A percentile compares a stretch with the other conserved stretches of the same genome.
phyloP scores from a whole-genome alignment of 2,113 vertebrate species.

The Caloenas nicobarica region DNA sequence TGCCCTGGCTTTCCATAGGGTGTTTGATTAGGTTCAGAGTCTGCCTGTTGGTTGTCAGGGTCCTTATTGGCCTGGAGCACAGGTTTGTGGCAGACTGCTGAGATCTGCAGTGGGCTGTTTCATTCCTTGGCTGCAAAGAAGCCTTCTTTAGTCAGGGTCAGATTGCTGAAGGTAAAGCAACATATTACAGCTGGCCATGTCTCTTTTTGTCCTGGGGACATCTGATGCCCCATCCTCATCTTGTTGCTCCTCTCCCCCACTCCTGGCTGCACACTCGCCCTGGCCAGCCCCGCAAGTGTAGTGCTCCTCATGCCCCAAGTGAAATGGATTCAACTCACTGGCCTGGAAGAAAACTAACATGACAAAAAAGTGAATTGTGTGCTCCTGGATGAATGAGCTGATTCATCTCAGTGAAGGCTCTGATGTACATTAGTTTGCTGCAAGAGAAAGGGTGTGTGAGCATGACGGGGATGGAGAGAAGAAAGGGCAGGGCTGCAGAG shows the following conservation, averaged over 20 bases:
- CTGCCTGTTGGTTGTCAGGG: neutral
- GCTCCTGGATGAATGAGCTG: slow-evolving; percentile 44
- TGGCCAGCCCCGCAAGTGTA: rapidly evolving
- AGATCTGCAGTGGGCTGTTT: neutral
- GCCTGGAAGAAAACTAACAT: slow-evolving; percentile 41
- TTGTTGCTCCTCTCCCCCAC: neutral
- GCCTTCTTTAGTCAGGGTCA: neutral
- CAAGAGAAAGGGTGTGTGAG: neutral
- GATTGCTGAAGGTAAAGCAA: neutral
- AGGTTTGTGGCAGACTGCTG: neutral
- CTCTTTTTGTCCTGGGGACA: neutral
- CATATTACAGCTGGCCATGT: neutral
- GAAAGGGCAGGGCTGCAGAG: neutral
- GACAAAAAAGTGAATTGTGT: slow-evolving; percentile 56
- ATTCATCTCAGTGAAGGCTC: slow-evolving; percentile 14
- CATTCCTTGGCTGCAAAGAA: neutral
- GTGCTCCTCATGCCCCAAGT: rapidly evolving
- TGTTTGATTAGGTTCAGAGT: neutral
- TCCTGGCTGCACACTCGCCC: neutral
- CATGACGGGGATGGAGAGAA: neutral
- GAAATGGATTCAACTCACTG: neutral
- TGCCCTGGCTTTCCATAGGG: neutral
- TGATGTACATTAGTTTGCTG: slow-evolving; percentile 16
- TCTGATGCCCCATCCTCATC: neutral
- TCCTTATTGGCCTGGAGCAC: neutral